A percentile compares a stretch with the other conserved stretches of the same genome.
Evolutionary conservation across 2,113 vertebrate genomes (phyloP).

Genomic region (Lepisosteus oculatus): DNA sequence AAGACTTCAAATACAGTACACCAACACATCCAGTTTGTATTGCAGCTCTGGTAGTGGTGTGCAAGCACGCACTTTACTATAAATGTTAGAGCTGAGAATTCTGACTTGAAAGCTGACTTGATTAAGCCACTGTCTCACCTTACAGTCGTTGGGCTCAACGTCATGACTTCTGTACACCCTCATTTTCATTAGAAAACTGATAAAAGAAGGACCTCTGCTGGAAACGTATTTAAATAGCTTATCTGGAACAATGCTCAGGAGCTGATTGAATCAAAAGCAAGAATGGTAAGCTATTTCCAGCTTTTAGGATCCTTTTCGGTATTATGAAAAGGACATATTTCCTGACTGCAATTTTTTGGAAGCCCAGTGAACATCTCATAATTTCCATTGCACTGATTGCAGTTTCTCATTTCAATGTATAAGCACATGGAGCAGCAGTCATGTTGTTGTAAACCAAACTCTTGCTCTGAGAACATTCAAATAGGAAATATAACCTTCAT

Average conservation of each 20-base stretch:
- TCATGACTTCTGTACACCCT: slow-evolving; percentile 13
- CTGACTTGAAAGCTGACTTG: not conserved
- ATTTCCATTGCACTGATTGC: slow-evolving; percentile 22
- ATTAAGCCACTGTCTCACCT: not conserved
- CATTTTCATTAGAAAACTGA: slow-evolving; percentile 35
- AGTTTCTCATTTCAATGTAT: slow-evolving; percentile 25
- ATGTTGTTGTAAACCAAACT: no score
- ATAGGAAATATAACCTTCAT: no score
- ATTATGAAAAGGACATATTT: slow-evolving; percentile 23
- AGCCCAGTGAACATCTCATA: not conserved
- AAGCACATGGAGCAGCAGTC: slow-evolving; percentile 7
- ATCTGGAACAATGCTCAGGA: not conserved
- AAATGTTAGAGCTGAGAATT: not conserved
- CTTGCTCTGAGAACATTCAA: no score
- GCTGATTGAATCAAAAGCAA: not conserved
- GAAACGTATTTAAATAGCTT: slow-evolving; percentile 12
- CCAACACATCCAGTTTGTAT: no score
- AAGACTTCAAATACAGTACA: no score
- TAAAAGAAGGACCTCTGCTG: slow-evolving; percentile 55
- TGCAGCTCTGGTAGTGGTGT: no score
- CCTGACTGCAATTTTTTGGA: slow-evolving; percentile 16
- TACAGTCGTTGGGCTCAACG: not conserved
- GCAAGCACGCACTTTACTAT: no score
- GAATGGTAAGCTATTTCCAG: not conserved
- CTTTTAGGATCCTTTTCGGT: not conserved